A percentile compares a stretch with the other conserved stretches of the same genome.
These are phyloP conservation scores for Acanthornis magna DNA, from an alignment of 2,797 vertebrate genomes.

Conservation along the genomic window DNA sequence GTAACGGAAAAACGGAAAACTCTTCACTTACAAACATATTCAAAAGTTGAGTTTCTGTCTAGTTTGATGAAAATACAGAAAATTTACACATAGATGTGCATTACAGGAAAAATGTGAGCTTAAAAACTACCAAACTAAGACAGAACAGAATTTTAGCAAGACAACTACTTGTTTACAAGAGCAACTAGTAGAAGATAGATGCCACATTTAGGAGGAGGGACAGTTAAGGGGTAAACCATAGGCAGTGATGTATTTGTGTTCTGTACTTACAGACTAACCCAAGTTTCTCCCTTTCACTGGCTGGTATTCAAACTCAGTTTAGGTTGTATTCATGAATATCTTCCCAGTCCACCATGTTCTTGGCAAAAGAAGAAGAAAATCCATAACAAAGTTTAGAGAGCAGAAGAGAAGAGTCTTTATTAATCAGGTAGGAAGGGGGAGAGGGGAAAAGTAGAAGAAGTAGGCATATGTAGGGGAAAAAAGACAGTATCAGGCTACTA, in stretches of 20 bases:
- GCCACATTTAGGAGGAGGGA: background rate
- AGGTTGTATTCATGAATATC: background rate
- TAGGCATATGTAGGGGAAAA: background rate
- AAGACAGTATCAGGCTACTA: background rate
- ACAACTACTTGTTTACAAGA: background rate
- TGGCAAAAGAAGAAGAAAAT: slow-evolving; percentile 24
- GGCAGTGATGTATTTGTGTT: background rate
- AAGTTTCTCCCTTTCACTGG: slow-evolving; percentile 38
- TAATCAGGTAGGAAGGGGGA: background rate
- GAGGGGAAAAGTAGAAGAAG: background rate
- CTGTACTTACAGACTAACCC: slow-evolving; percentile 19
- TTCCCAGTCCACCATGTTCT: background rate
- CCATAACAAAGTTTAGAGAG: background rate
- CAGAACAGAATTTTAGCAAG: background rate
- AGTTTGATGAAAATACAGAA: background rate
- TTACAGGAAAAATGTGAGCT: background rate
- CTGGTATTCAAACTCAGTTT: slow-evolving; percentile 13
- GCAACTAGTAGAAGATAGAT: background rate
- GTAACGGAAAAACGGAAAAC: background rate
- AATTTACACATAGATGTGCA: background rate
- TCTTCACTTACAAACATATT: background rate
- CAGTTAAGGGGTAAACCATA: background rate
- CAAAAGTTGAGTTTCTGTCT: background rate
- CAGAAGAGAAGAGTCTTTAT: background rate
- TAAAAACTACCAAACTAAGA: background rate